Evolutionary conservation across 2,888 invertebrate genomes (phyloP), one percentile per base, ranked within the genome.

Genomic region (Orchesella flavescens): DNA sequence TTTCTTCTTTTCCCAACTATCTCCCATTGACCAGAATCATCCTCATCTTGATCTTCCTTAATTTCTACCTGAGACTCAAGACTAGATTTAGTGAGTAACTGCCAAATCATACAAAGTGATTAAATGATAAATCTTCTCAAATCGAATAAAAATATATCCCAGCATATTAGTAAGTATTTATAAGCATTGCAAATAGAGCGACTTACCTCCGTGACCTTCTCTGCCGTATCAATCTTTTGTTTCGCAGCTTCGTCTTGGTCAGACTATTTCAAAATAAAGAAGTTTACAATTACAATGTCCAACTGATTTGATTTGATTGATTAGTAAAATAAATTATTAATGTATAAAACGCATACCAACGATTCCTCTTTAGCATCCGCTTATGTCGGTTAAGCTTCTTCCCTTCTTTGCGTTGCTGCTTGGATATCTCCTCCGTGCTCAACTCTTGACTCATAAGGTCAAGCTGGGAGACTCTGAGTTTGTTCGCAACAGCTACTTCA

Each of bases 361-460:
- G 82, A 63, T 34, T 76, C n/a, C n/a, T n/a, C n/a, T n/a, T n/a
- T n/a, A n/a, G n/a, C n/a, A n/a, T n/a, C 82, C 0, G 57, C 15
- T 93, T 92, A 89, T 90, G 90, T 85, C 92, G 91, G 89, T 94
- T 94, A 72, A 96, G 93, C 90, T 97, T 95, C 90, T 97, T 95
- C 90, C 95, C 95, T 90, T 97, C 96, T 89, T 95, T 95, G 88
- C 95, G 93, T 89, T 95, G 94, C 89, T 95, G 95, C 89, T 96
- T 94, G 9, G 94, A 94, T 86, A 94, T 93, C 90, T 97, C 97
- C 88, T 96, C 96, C 88, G 95, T 94, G 69, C 95, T 94, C 85
- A 97, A 92, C 91, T 97, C 96, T 88, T 96, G 94, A 89, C 95
- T 97, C 44, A 97, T 91, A 86, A 97, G 91, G 91, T 97, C 96